Conservation (phyloP, 2,113 vertebrate species). For the Festucalex cinctus region DNA sequence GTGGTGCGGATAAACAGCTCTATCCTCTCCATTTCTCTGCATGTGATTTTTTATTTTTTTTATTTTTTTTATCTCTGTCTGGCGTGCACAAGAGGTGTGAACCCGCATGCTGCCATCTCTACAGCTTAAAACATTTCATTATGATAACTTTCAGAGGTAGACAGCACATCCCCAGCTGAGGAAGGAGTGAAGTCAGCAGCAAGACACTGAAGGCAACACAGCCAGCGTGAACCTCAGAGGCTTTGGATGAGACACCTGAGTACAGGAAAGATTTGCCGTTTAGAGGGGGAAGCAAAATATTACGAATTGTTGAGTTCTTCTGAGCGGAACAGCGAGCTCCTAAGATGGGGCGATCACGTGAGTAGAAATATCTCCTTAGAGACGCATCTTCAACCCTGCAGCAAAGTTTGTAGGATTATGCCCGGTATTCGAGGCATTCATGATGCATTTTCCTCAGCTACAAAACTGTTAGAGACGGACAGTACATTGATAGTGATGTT, state of each 20-base stretch:
- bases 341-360: conserved; percentile 12
- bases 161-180: conserved; percentile 56
- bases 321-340: conserved; percentile 26
- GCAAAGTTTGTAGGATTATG: neutral
- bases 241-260: conserved; percentile 38
- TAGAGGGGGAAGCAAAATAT: conserved; percentile 21
- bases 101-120: conserved; percentile 62
- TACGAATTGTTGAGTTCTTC: conserved; percentile 35
- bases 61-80: conserved; percentile 77
- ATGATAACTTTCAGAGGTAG: conserved; percentile 50
- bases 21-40: conserved; percentile 28
- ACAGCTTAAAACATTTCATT: conserved; percentile 54
- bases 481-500: neutral
- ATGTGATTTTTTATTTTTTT: conserved; percentile 66
- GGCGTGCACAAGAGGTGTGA: conserved; percentile 81
- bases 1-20: conserved; percentile 21
- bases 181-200: conserved; percentile 37
- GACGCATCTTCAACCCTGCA: neutral
- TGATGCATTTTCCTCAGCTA: neutral
- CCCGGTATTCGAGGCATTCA: conserved; percentile 4
- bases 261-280: conserved; percentile 30
- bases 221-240: conserved; percentile 41
- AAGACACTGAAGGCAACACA: conserved; percentile 30
- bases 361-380: neutral
- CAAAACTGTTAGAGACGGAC: neutral